Base-by-base conservation (phyloP, 2,113 vertebrate species). In the Nematolebias whitei region DNA sequence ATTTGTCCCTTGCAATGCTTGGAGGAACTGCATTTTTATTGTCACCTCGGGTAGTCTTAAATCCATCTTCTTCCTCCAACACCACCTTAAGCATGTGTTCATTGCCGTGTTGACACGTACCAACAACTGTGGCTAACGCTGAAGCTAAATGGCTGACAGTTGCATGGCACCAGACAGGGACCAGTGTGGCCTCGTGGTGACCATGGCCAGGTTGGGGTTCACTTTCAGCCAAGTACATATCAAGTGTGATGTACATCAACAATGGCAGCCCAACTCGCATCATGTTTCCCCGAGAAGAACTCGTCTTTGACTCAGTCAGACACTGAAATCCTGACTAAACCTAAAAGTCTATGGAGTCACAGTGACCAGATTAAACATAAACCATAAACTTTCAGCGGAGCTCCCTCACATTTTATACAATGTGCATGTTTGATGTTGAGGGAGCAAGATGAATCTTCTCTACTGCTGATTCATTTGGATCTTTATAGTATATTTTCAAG, bases 91-190 rank as follows among this genome's bases (percentile, higher is more conserved):
- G 67, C 81, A 88, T 80, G 90, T 88, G 84, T 86, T 89, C 90
- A 90, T 76, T 82, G 82, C 85, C 52, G 83, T 76, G 76, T 71
- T 91, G 91, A 90, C 89, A 83, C 43, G 35, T 76, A 51, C 76
- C 76, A 85, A 58, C 85, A 88, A 87, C 88, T 91, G 90, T 49
- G 47, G 72, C 72, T 85, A 73, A 91, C 87, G 86, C 71, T 73
- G 60, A 88, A 68, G 81, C 85, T 88, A 79, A 90, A 89, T 58
- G 71, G 67, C 78, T 84, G 84, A 85, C 85, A 87, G 86, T 76
- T 87, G 77, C 38, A 49, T 74, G 74, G 79, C 80, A 68, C 60
- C 45, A 44, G 53, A 16, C 53, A 26, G 38, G 66, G 78, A 18
- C 49, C 43, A 71, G 62, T 26, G 39, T 65, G 68, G 32, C 50